Conservation (phyloP, 2,797 vertebrate genomes). For the Artibeus lituratus region DNA sequence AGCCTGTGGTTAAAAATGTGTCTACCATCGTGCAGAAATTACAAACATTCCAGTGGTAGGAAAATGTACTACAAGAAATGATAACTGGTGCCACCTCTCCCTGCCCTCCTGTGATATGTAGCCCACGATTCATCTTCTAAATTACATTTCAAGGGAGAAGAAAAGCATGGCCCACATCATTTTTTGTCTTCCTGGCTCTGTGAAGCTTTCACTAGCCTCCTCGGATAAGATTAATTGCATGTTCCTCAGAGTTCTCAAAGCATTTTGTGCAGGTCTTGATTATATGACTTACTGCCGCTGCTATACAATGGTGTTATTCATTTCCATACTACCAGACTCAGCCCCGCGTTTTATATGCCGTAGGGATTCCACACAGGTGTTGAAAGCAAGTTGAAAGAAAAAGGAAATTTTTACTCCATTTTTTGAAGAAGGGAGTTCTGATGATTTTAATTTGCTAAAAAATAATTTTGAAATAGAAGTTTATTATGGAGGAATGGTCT, state of each 20-base stretch:
- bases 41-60: neutral
- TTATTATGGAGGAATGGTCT: neutral
- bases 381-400: neutral
- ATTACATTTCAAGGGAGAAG: neutral
- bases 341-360: neutral
- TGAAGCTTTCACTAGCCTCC: neutral
- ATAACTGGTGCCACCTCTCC: neutral
- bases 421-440: neutral
- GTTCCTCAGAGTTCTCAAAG: neutral
- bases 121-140: neutral
- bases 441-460: neutral
- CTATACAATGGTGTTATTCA: neutral
- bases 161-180: neutral
- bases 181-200: neutral
- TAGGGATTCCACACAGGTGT: neutral
- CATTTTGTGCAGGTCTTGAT: neutral
- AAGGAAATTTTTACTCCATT: neutral
- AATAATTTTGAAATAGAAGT: neutral
- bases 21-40: neutral
- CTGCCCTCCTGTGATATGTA: neutral
- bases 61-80: neutral
- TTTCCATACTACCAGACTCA: fast-evolving
- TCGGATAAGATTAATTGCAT: neutral
- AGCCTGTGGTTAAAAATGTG: neutral
- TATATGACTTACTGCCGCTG: neutral